Evolutionary conservation across 2,888 invertebrate genomes (phyloP), one percentile per base, ranked within the genome.

Genomic region (Serrognathus titanus): DNA sequence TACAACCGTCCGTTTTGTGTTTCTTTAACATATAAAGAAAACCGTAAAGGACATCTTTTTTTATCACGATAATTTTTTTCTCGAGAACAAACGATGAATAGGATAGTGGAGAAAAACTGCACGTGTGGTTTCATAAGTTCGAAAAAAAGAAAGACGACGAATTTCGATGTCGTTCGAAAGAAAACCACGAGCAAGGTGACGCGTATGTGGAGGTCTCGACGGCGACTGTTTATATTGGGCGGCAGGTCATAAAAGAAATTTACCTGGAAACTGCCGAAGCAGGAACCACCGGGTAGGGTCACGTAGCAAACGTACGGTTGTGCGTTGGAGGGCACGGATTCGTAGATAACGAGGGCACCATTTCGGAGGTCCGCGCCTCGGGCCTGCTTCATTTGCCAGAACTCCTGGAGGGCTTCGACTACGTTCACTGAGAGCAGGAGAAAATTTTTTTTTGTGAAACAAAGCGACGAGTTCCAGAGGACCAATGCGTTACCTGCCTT

Each of bases 361-460:
- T 92, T 89, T 69, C 91, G 87, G 62, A 92, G 81, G 69, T 92
- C 93, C 12, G 89, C 88, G 65, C 92, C 93, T 60, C 94, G 82
- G 50, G 92, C 87, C 66, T 92, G 91, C 79, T 96, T 96, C 92
- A 94, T 93, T 81, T 95, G 94, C 96, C 96, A 96, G 79, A 96
- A 96, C 80, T 96, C 95, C 78, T 96, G 95, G 56, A 96, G 81
- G 7, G 95, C 95, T 79, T 96, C 95, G 57, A 96, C 95, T 61
- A 96, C 95, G 81, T 96, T 95, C 66, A 96, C 95, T 89, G 83
- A 45, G 80, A 79, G 59, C n/a, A 50, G 37, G 20, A 39, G 20
- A 37, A 20, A 49, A 31, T 20, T 36, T 9, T 24, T 10, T 31
- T 31, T 31, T 12, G 43, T 45, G 13, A 45, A 46, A 45, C 12